These are phyloP conservation scores for Arctopsyche grandis DNA, from an alignment of 1,140 invertebrate genomes.

Conservation along the genomic window DNA sequence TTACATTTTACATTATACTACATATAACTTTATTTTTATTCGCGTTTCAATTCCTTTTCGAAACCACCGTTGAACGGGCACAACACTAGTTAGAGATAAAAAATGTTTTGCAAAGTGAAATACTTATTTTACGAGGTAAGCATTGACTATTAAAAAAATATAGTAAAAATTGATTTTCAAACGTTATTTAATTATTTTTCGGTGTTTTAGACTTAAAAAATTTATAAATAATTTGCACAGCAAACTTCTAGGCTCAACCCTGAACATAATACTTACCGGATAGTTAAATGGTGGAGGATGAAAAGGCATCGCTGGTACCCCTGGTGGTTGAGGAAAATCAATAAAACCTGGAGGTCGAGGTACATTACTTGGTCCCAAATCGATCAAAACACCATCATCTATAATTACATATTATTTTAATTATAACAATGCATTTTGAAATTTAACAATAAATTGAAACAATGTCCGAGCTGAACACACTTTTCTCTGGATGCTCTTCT, in stretches of 20 bases:
- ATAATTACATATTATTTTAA: slow-evolving; percentile 54
- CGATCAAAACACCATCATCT: slow-evolving; percentile 81
- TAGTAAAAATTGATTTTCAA: too few relatives aligned
- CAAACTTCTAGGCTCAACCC: not conserved
- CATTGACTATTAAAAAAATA: too few relatives aligned
- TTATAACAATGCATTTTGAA: not conserved
- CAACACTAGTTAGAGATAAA: too few relatives aligned
- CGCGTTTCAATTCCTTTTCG: too few relatives aligned
- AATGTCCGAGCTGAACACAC: not conserved
- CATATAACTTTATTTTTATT: too few relatives aligned
- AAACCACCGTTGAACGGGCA: too few relatives aligned
- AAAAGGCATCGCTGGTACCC: slow-evolving; percentile 66
- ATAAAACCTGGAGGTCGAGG: slow-evolving; percentile 81
- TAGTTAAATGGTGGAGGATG: slow-evolving; percentile 68
- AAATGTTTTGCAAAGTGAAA: too few relatives aligned
- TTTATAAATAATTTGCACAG: too few relatives aligned
- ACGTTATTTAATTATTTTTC: too few relatives aligned
- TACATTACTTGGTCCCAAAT: slow-evolving; percentile 76
- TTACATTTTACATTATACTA: too few relatives aligned
- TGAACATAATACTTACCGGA: slow-evolving; percentile 62
- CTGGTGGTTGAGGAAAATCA: slow-evolving; percentile 76
- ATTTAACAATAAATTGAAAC: not conserved
- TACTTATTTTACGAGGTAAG: too few relatives aligned
- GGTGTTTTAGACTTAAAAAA: not conserved
- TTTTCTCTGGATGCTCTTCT: slow-evolving; percentile 72